These are phyloP conservation scores for Candidula unifasciata DNA, from an alignment of 2,888 invertebrate species.

Conservation along the genomic window DNA sequence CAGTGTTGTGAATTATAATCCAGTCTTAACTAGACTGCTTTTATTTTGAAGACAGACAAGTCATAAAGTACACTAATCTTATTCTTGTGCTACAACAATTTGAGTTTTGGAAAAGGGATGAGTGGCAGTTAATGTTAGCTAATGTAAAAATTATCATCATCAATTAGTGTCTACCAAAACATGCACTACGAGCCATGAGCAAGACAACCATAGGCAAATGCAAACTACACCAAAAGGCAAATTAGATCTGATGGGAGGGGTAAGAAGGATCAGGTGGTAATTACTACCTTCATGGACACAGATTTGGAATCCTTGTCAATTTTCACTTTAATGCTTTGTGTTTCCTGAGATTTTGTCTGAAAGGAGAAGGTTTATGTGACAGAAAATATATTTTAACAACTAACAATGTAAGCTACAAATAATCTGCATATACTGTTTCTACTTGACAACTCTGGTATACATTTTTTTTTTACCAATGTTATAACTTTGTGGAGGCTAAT, in stretches of 20 bases:
- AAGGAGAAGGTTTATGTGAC: constrained; percentile 49
- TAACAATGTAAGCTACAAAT: neutral
- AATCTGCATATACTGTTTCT: neutral
- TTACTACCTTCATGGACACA: constrained; percentile 64
- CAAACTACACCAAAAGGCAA: constrained; percentile 1
- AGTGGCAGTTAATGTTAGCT: too few species aligned
- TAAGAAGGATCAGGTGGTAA: neutral
- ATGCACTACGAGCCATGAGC: neutral
- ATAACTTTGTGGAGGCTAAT: too few species aligned
- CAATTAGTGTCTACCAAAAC: neutral
- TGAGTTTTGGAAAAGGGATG: too few species aligned
- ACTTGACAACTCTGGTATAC: too few species aligned
- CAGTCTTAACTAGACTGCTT: too few species aligned
- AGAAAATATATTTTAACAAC: neutral
- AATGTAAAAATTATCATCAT: too few species aligned
- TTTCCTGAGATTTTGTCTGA: constrained; percentile 65
- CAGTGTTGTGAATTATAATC: too few species aligned
- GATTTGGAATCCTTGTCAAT: constrained; percentile 69
- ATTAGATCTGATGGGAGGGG: neutral
- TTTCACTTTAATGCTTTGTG: constrained; percentile 62
- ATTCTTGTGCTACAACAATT: too few species aligned
- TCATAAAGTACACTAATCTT: too few species aligned
- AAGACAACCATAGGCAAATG: neutral
- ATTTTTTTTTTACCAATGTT: too few species aligned
- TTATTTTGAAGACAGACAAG: too few species aligned